Conservation (phyloP, 2,113 vertebrate genomes). For the Saguinus imperator region DNA sequence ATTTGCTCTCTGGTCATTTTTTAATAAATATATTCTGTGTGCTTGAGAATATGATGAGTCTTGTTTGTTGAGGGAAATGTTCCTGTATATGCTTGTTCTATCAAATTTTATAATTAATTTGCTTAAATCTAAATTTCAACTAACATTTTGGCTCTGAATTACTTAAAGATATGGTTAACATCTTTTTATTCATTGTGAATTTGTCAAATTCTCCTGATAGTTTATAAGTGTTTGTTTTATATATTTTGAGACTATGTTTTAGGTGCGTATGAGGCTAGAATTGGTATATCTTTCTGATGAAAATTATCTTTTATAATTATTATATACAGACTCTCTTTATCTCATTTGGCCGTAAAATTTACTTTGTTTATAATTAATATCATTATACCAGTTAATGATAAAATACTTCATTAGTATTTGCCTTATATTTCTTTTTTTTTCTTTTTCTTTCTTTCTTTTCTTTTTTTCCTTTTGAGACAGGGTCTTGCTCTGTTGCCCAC, state of each 20-base stretch:
- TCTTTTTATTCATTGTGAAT: background rate
- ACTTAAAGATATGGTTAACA: background rate
- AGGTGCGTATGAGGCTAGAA: background rate
- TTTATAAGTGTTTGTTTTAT: background rate
- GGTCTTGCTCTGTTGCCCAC: too few relatives aligned
- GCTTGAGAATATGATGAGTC: background rate
- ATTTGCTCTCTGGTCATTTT: background rate
- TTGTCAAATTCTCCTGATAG: background rate
- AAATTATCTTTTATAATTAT: background rate
- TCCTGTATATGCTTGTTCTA: background rate
- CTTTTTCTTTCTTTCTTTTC: too few relatives aligned
- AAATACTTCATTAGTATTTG: conserved; percentile 1
- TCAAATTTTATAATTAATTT: background rate
- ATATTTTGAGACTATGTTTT: background rate
- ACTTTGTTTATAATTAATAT: background rate
- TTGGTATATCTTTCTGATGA: background rate
- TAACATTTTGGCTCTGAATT: background rate
- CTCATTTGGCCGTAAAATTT: background rate
- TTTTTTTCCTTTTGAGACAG: too few relatives aligned
- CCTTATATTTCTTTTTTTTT: background rate
- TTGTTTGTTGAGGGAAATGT: background rate
- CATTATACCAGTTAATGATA: background rate
- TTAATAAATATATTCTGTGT: background rate
- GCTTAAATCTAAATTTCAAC: background rate
- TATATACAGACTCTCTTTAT: background rate